These are phyloP conservation scores for Acanthosoma haemorrhoidale DNA, from an alignment of 2,888 invertebrate genomes.

Conservation along the genomic window DNA sequence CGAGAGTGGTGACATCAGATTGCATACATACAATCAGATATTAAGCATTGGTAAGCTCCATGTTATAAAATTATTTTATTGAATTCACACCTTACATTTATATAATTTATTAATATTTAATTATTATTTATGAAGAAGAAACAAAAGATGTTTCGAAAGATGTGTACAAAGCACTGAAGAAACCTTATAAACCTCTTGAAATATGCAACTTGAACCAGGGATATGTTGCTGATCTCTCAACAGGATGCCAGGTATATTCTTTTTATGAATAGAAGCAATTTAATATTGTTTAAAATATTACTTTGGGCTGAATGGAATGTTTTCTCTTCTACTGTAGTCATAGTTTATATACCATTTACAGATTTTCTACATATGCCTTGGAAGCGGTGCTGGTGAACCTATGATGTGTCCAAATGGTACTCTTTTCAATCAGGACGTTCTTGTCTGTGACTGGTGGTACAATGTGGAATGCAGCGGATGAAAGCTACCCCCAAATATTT, in stretches of 20 bases:
- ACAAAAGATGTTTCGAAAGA: neutral
- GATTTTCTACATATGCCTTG: constrained; percentile 46
- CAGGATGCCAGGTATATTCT: constrained; percentile 44
- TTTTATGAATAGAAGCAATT: too few relatives aligned
- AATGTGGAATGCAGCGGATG: constrained; percentile 44
- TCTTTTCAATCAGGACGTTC: constrained; percentile 45
- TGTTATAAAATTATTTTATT: neutral
- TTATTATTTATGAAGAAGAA: neutral
- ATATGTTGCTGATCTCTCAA: constrained; percentile 44
- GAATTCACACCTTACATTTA: neutral
- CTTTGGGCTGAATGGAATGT: too few relatives aligned
- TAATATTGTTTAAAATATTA: too few relatives aligned
- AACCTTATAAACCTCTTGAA: constrained; percentile 2
- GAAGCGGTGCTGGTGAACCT: constrained; percentile 44
- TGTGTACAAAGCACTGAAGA: neutral
- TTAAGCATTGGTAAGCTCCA: neutral
- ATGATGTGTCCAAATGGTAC: constrained; percentile 47
- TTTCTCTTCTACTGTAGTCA: too few relatives aligned
- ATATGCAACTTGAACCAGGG: constrained; percentile 41
- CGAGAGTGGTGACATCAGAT: constrained; percentile 16
- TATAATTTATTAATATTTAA: neutral
- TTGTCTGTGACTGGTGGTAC: constrained; percentile 47
- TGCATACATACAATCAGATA: constrained; percentile 13
- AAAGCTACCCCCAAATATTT: neutral
- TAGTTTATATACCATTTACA: too few relatives aligned